Percentiles rank a stretch among this genome's conserved stretches.
phyloP scores from a whole-genome alignment of 2,797 vertebrate genomes.

The Sparus aurata region DNA sequence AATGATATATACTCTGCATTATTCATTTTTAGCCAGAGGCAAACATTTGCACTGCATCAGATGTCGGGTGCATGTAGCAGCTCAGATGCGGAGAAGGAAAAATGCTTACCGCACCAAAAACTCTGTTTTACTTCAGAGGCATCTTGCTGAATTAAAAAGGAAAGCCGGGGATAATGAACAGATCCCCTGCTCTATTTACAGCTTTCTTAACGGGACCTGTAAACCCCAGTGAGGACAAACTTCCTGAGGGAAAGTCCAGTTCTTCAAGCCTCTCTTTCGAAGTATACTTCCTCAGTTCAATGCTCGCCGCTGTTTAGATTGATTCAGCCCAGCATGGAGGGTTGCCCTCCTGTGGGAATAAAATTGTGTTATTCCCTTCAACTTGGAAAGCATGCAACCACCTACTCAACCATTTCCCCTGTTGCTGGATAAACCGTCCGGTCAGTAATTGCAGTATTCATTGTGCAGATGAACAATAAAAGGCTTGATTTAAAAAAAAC shows the following conservation, averaged over 20 bases:
- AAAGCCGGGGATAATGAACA: conserved; percentile 46
- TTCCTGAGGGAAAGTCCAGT: conserved; percentile 45
- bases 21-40: conserved; percentile 77
- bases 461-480: conserved; percentile 77
- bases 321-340: conserved; percentile 50
- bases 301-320: conserved; percentile 38
- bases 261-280: conserved; percentile 44
- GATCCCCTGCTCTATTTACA: conserved; percentile 54
- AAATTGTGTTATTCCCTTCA: conserved; percentile 50
- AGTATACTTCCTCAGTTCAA: conserved; percentile 46
- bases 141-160: conserved; percentile 53
- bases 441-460: conserved; percentile 78
- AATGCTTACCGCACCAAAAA: conserved; percentile 64
- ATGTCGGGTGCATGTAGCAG: conserved; percentile 55
- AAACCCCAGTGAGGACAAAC: conserved; percentile 46
- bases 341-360: conserved; percentile 45
- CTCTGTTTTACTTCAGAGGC: conserved; percentile 48
- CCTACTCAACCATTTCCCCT: conserved; percentile 60
- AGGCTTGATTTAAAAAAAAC: conserved; percentile 76
- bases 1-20: conserved; percentile 78
- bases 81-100: conserved; percentile 47
- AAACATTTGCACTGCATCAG: conserved; percentile 71
- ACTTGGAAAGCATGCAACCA: conserved; percentile 49
- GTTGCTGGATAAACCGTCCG: conserved; percentile 69
- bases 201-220: conserved; percentile 46